Percentiles rank a stretch among this genome's conserved stretches.
Conservation (phyloP, 35 echinoderm and acorn worm species). For the Heliocidaris erythrogramma region DNA sequence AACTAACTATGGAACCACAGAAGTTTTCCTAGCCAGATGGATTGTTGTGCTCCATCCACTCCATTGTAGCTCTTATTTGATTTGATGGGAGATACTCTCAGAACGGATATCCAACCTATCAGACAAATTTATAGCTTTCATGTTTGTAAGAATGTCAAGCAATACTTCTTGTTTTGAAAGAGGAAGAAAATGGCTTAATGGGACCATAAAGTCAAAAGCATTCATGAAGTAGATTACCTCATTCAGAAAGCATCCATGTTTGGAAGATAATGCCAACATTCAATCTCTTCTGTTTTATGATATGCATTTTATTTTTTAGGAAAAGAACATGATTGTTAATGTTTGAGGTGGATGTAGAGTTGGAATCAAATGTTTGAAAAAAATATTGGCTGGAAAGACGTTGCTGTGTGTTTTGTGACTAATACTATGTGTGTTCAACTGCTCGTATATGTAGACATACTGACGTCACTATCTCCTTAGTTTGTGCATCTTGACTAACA, state of each 20-base stretch:
- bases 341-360: background rate
- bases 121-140: background rate
- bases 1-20: background rate
- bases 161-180: background rate
- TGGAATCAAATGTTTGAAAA: background rate
- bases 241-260: background rate
- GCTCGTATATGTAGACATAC: background rate
- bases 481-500: constrained; percentile 8
- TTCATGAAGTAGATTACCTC: background rate
- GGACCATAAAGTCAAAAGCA: background rate
- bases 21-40: background rate
- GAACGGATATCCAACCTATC: background rate
- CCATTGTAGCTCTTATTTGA: background rate
- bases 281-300: background rate
- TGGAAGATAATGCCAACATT: background rate
- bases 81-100: background rate
- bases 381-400: background rate
- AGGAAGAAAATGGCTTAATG: background rate
- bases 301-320: background rate
- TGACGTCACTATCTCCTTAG: background rate
- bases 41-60: background rate
- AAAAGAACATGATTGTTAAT: background rate
- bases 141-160: background rate
- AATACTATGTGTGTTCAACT: background rate
- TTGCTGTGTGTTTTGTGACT: background rate